phyloP scores from a whole-genome alignment of 2,797 vertebrate genomes.

The Hybognathus amarus region DNA sequence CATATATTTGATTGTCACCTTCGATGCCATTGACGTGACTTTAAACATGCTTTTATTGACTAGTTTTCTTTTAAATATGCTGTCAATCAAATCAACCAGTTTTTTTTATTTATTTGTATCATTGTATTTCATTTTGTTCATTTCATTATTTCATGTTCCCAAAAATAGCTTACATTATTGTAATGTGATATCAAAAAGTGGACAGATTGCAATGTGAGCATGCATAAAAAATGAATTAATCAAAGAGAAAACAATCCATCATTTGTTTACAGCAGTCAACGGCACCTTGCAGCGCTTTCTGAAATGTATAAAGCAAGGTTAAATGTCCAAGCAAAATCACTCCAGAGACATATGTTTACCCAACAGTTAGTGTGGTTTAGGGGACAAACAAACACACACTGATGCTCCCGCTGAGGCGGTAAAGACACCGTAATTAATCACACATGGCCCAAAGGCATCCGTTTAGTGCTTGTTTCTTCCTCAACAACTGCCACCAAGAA shows the following conservation, averaged over 20 bases:
- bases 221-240: too few species aligned
- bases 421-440: constrained; percentile 42
- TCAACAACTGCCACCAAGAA: not conserved
- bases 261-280: constrained; percentile 10
- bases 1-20: not conserved
- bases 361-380: constrained; percentile 30
- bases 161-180: not conserved
- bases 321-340: constrained; percentile 35
- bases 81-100: not conserved
- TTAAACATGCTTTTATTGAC: not conserved
- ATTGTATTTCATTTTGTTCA: not conserved
- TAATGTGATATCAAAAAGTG: not conserved
- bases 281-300: constrained; percentile 16
- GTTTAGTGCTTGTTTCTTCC: not conserved
- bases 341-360: constrained; percentile 39
- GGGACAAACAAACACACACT: constrained; percentile 32
- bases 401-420: constrained; percentile 3
- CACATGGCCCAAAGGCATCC: constrained; percentile 20
- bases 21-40: not conserved
- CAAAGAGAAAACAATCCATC: not conserved
- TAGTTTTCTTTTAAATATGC: not conserved
- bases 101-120: not conserved
- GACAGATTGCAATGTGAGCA: not conserved
- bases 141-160: not conserved
- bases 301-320: constrained; percentile 31